Evolutionary conservation across 2,888 invertebrate genomes (phyloP).

Genomic region (Physocephala rufipes): DNA sequence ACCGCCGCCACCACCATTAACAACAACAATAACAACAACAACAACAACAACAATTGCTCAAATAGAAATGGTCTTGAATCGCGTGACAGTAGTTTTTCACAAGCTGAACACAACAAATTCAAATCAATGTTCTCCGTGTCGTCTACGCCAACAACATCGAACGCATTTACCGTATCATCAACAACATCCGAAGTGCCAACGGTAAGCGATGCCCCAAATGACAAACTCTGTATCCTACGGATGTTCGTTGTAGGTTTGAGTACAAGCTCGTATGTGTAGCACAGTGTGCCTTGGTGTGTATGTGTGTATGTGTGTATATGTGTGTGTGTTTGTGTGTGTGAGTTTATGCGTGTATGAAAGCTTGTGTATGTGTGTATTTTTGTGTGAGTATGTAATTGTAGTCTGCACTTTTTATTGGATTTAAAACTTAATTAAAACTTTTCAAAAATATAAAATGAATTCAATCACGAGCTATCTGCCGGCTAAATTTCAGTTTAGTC

Average conservation of each 20-base stretch:
- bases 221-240: not conserved
- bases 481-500: no score
- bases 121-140: slow-evolving; percentile 17
- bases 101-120: slow-evolving; percentile 2
- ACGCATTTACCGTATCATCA: no score
- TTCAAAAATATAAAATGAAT: slow-evolving; percentile 2
- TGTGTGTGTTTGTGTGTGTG: no score
- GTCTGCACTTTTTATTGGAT: not conserved
- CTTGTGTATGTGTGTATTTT: no score
- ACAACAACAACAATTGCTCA: slow-evolving; percentile 7
- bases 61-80: slow-evolving; percentile 4
- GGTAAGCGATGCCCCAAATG: slow-evolving; percentile 28
- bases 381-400: not conserved
- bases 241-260: not conserved
- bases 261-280: no score
- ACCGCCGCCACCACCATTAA: not conserved
- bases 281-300: no score
- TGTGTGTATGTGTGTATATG: no score
- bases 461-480: slow-evolving; percentile 3
- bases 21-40: not conserved
- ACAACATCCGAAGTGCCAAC: slow-evolving; percentile 23
- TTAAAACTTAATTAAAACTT: slow-evolving; percentile 20
- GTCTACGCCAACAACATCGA: not conserved
- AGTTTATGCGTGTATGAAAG: no score
- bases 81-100: not conserved